phyloP scores from a whole-genome alignment of 92 coral and sea anemone species.

The Parazoanthus darwini region DNA sequence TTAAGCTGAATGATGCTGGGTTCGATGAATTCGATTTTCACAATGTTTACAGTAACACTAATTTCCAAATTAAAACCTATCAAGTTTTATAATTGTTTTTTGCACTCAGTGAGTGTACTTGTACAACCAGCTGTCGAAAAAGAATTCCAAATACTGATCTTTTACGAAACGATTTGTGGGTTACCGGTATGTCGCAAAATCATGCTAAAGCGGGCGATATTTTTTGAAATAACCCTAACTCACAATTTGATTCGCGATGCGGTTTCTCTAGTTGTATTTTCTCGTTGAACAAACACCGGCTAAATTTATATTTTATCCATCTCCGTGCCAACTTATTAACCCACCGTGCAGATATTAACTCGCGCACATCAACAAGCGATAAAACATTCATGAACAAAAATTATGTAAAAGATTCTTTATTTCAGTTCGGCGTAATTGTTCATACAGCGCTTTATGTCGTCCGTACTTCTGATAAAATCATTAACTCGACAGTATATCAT shows the following conservation, averaged over 20 bases:
- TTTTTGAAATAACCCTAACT: background rate
- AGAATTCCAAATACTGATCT: background rate
- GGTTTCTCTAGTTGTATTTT: constrained; percentile 3
- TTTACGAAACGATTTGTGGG: background rate
- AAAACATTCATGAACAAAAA: constrained; percentile 33
- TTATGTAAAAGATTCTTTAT: constrained; percentile 25
- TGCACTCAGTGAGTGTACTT: background rate
- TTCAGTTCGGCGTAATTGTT: constrained; percentile 21
- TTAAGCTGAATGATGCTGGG: background rate
- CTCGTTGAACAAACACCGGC: constrained; percentile 15
- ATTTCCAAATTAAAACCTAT: constrained; percentile 30
- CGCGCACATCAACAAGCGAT: constrained; percentile 12
- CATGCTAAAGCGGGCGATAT: background rate
- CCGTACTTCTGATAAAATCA: constrained; percentile 24
- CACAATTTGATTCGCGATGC: background rate
- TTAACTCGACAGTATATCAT: constrained; percentile 15
- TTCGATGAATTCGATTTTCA: background rate
- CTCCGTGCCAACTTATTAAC: constrained; percentile 19
- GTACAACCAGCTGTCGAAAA: background rate
- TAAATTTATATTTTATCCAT: background rate
- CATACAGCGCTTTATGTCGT: background rate
- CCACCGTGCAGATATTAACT: constrained; percentile 22
- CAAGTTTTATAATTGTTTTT: background rate
- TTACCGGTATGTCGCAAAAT: background rate
- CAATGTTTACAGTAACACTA: background rate